These are phyloP conservation scores for Sardinella longiceps DNA, from an alignment of 2,797 vertebrate genomes.

Conservation along the genomic window DNA sequence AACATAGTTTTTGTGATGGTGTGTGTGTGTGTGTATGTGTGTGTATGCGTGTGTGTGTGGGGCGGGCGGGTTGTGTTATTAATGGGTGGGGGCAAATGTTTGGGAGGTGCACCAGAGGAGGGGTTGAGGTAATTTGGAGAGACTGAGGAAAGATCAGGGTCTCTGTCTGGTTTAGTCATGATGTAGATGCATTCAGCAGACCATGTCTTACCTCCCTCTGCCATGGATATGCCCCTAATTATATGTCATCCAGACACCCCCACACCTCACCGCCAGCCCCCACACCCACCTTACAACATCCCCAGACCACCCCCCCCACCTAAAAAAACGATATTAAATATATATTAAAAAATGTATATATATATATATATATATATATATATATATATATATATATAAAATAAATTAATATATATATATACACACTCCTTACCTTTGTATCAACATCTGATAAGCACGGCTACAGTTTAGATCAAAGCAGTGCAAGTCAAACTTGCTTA, in stretches of 20 bases:
- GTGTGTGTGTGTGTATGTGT: neutral
- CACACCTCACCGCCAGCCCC: neutral
- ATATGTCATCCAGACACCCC: slow-evolving; percentile 2
- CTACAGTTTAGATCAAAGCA: neutral
- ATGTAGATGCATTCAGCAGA: slow-evolving; percentile 5
- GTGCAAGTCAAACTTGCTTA: neutral
- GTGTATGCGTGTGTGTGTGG: neutral
- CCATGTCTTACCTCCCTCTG: slow-evolving; percentile 1
- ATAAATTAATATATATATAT: too few relatives aligned
- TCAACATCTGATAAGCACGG: neutral
- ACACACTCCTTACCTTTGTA: neutral
- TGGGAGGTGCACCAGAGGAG: slow-evolving; percentile 9
- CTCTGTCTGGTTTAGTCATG: neutral
- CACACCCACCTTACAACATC: neutral
- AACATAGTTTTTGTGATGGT: slow-evolving; percentile 67
- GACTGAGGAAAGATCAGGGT: slow-evolving; percentile 66
- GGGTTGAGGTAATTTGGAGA: slow-evolving; percentile 79
- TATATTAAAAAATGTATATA: too few relatives aligned
- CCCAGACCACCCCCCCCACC: neutral
- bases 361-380: too few relatives aligned
- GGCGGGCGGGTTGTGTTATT: neutral
- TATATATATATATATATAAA: too few relatives aligned
- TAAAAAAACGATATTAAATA: neutral
- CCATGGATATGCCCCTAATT: slow-evolving; percentile 3
- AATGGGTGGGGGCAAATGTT: neutral